Evolutionary conservation across 2,797 vertebrate genomes (phyloP), one percentile per base, ranked within the genome.

Genomic region (Enteromius trimaculatus): DNA sequence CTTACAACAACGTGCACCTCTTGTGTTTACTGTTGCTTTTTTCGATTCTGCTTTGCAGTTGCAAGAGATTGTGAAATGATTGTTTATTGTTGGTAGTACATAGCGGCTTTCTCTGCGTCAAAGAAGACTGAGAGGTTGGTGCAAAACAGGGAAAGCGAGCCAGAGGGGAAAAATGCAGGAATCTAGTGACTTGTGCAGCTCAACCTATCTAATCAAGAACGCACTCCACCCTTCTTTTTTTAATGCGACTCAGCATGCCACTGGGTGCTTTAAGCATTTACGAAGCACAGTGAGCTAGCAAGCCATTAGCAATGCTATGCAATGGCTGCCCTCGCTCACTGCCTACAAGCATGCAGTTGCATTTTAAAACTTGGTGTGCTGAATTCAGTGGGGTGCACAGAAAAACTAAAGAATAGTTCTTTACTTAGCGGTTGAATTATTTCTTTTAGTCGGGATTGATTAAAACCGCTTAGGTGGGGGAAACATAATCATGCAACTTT

Each of bases 381-480:
- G 29, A n/a, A 51, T 64, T 53, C 34, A 31, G 19, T 58, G 53
- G 14, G n/a, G 34, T 66, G 47, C 65, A 44, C 42, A 39, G 1
- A 77, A 37, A 72, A 53, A 81, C 89, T 87, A 90, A 89, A 89
- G 80, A 84, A 87, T 85, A 42, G 89, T 85, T 83, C 74, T 64
- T 79, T 77, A 11, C 53, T 58, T 51, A 29, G 76, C 47, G 60
- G 58, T 69, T 26, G 9, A 62, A 77, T 74, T 84, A 92, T 92
- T 92, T 91, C 90, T 89, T 90, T 80, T 60, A 58, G 83, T 44
- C 23, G 66, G 87, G 87, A 92, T 93, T 93, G 84, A 88, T 91
- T 90, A 92, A 93, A 93, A 92, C 89, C 90, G 90, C 91, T 94
- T 93, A 92, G 89, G 83, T 87, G 90, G 87, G 88, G 81, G 88